A percentile compares a stretch with the other conserved stretches of the same genome.
phyloP scores from a whole-genome alignment of 2,797 vertebrate species.

The Mus caroli region DNA sequence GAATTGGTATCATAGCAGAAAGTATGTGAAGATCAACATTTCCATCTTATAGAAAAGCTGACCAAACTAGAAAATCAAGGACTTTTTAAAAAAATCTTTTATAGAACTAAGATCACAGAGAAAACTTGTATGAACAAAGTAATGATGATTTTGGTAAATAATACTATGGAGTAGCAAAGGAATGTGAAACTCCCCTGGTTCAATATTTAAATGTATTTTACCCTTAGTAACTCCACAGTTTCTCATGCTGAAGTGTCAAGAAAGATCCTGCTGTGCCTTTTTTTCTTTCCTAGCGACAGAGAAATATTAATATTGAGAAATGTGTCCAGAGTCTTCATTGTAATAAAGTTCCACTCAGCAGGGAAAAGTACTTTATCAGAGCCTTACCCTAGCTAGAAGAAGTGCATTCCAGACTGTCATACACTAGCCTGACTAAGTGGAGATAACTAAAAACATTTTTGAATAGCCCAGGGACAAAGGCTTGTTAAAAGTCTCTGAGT shows the following conservation, averaged over 20 bases:
- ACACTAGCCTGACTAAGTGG: background rate
- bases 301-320: conserved; percentile 19
- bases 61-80: background rate
- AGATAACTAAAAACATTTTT: conserved; percentile 21
- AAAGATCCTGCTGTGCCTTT: background rate
- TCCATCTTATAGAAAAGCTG: background rate
- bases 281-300: background rate
- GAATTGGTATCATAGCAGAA: background rate
- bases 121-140: conserved; percentile 5
- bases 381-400: background rate
- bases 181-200: background rate
- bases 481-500: conserved; percentile 13
- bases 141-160: background rate
- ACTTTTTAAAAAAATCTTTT: background rate
- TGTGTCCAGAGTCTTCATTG: background rate
- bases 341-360: background rate
- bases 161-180: background rate
- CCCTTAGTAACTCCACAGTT: background rate
- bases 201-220: background rate
- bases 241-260: background rate
- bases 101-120: background rate
- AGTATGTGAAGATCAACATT: background rate
- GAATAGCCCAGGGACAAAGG: background rate
- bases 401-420: background rate
- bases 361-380: conserved; percentile 5